A percentile compares a stretch with the other conserved stretches of the same genome.
These are phyloP conservation scores for Aleiodes leptofemur DNA, from an alignment of 2,888 invertebrate species.

Conservation along the genomic window DNA sequence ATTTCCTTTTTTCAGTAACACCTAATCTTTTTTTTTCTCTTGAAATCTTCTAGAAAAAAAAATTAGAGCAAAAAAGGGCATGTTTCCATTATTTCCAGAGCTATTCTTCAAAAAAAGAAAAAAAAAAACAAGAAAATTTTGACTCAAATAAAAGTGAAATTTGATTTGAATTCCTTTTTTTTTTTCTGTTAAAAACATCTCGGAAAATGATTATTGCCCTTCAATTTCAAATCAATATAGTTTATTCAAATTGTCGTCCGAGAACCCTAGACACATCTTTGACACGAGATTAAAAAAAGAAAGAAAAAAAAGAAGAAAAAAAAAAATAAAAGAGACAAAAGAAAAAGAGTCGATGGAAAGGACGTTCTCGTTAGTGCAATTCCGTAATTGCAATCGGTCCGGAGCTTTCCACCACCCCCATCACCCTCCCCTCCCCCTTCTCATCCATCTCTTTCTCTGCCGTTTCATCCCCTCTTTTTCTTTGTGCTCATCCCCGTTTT, in stretches of 20 bases:
- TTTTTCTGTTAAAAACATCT: neutral
- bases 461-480: conserved; percentile 45
- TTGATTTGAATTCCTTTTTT: too few relatives aligned
- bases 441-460: conserved; percentile 34
- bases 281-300: conserved; percentile 25
- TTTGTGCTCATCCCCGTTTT: conserved; percentile 38
- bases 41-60: too few relatives aligned
- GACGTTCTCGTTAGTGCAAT: conserved; percentile 39
- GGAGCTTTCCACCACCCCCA: neutral
- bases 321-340: conserved; percentile 7
- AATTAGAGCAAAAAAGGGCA: too few relatives aligned
- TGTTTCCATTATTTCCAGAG: too few relatives aligned
- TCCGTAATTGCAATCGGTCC: conserved; percentile 37
- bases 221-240: neutral
- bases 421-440: too few relatives aligned
- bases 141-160: too few relatives aligned
- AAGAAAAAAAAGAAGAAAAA: neutral
- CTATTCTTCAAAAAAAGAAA: too few relatives aligned
- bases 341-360: conserved; percentile 28
- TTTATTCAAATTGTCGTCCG: neutral
- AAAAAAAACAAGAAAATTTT: too few relatives aligned
- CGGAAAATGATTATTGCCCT: neutral
- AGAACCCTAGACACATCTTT: conserved; percentile 30
- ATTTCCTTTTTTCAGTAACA: too few relatives aligned
- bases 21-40: too few relatives aligned